These are phyloP conservation scores for Ganaspis brasiliensis DNA, from an alignment of 2,888 invertebrate species.

Conservation along the genomic window DNA sequence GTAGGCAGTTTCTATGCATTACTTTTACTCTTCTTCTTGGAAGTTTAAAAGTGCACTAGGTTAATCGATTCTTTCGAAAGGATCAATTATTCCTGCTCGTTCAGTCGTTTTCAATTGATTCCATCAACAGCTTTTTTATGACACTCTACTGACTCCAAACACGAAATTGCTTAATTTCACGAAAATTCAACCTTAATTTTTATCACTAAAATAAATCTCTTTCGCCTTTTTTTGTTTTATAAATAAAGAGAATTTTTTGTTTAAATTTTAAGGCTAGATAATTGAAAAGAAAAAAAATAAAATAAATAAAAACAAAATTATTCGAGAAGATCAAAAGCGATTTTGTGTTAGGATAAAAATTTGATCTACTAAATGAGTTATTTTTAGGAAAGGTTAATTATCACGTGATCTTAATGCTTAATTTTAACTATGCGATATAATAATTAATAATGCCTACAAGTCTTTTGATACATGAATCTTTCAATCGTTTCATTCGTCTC, in stretches of 20 bases:
- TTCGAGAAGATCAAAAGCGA: no score
- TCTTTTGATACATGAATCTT: neutral
- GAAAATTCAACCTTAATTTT: neutral
- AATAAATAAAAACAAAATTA: no score
- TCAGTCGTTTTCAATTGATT: neutral
- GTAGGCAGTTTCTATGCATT: constrained; percentile 44
- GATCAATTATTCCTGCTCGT: constrained; percentile 3
- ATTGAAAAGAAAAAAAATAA: no score
- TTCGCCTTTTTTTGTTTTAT: no score
- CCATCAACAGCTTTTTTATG: neutral
- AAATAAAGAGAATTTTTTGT: no score
- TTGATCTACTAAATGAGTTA: no score
- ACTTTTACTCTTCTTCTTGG: constrained; percentile 9
- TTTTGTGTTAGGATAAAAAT: no score
- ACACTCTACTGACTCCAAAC: neutral
- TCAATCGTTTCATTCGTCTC: constrained; percentile 11
- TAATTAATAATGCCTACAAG: constrained; percentile 12
- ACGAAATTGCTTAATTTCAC: neutral
- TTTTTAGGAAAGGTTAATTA: neutral
- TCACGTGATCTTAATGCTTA: neutral
- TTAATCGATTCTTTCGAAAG: constrained; percentile 18
- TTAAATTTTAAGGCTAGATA: no score
- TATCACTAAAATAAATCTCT: neutral
- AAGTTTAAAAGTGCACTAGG: neutral
- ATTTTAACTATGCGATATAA: neutral